Evolutionary conservation across 2,888 invertebrate species (phyloP).

Genomic region (Cetonia aurata): DNA sequence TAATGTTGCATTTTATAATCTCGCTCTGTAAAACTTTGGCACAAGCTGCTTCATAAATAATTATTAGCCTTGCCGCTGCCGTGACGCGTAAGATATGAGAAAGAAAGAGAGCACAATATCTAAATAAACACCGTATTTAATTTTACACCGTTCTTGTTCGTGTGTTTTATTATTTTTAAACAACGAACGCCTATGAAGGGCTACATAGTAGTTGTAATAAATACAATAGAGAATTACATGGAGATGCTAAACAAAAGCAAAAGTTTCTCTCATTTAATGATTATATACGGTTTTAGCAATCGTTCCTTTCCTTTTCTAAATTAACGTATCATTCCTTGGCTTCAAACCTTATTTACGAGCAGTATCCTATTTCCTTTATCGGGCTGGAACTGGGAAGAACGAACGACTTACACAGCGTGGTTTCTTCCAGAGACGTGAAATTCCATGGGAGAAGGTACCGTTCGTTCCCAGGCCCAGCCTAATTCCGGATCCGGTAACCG

Average conservation of each 20-base stretch:
- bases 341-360: conserved; percentile 40
- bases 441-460: conserved; percentile 92
- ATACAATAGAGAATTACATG: conserved; percentile 11
- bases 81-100: conserved; percentile 9
- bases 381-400: conserved; percentile 58
- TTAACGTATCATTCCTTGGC: conserved; percentile 57
- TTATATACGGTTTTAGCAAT: background rate
- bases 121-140: conserved; percentile 8
- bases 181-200: background rate
- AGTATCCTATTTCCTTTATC: conserved; percentile 15
- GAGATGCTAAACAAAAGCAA: background rate
- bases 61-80: conserved; percentile 33
- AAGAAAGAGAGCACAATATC: conserved; percentile 1
- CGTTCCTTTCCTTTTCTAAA: background rate
- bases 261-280: background rate
- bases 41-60: conserved; percentile 30
- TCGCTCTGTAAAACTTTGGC: conserved; percentile 26
- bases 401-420: conserved; percentile 52
- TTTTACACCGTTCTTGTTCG: conserved; percentile 6
- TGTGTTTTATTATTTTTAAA: conserved; percentile 6
- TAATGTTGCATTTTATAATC: background rate
- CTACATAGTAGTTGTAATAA: background rate
- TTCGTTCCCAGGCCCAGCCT: conserved; percentile 88
- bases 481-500: conserved; percentile 87
- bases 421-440: conserved; percentile 79